Percentiles rank a stretch among this genome's conserved stretches.
phyloP scores from a whole-genome alignment of 2,797 vertebrate species.

The Micropoecilia bifurca region DNA sequence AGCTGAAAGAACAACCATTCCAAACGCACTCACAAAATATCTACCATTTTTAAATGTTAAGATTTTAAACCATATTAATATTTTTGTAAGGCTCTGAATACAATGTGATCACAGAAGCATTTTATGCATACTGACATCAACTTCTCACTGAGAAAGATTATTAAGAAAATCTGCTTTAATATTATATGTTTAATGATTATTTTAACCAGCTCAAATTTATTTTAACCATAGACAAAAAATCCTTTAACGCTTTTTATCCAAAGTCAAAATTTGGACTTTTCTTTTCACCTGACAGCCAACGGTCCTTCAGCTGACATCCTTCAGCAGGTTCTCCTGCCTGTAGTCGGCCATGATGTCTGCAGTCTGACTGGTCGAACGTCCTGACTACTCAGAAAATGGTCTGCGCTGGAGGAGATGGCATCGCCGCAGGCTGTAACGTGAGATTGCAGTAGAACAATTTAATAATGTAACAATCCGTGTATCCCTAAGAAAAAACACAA shows the following conservation, averaged over 20 bases:
- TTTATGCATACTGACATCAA: neutral
- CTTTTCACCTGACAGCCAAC: constrained; percentile 60
- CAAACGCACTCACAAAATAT: neutral
- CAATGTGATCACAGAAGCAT: neutral
- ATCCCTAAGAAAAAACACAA: neutral
- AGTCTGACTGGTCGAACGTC: constrained; percentile 81
- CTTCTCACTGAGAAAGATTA: neutral
- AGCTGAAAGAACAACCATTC: neutral
- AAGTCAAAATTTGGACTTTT: neutral
- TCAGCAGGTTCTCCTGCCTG: constrained; percentile 89
- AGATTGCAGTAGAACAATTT: constrained; percentile 51
- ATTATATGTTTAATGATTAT: no score
- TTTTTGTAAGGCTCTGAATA: neutral
- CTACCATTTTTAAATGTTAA: no score
- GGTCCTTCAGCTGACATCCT: constrained; percentile 78
- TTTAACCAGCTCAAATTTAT: no score
- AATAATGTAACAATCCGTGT: neutral
- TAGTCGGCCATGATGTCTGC: constrained; percentile 76
- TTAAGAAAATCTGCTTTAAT: no score
- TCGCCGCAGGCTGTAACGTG: constrained; percentile 83
- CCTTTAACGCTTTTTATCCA: neutral
- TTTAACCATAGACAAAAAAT: no score
- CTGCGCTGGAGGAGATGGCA: neutral
- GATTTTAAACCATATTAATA: neutral
- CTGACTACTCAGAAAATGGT: constrained; percentile 59